Evolutionary conservation across 2,888 invertebrate genomes (phyloP), one percentile per base, ranked within the genome.

Genomic region (Oeneis ivallda): DNA sequence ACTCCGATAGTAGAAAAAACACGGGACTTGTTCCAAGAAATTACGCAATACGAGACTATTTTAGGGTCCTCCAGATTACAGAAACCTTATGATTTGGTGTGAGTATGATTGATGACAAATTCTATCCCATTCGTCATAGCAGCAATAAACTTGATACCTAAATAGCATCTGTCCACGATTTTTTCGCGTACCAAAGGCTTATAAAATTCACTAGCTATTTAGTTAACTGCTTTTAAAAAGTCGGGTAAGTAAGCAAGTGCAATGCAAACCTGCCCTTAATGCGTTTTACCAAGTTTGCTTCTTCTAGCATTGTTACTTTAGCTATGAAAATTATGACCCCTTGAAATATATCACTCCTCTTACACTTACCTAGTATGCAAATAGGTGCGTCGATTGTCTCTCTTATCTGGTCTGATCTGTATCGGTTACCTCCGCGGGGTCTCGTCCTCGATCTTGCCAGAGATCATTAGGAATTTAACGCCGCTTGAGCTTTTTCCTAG

Each of bases 41-140:
- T 68, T 66, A 50, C 60, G 64, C 50, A 62, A 67, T 66, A 66
- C 53, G 53, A 64, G 50, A 53, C 62, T 60, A 63, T 64, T 70
- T 70, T 59, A 62, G 67, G 63, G 66, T 58, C 62, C 59, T 13
- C 17, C 49, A 61, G 64, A 66, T 68, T 65, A 62, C 52, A 56
- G 71, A 72, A 72, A 66, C 71, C 71, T 64, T 72, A 70, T 39
- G 54, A 52, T 32, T 13, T 61, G n/a, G 15, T 37, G 37, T 49
- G 37, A 50, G 11, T 54, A 11, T 15, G 15, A 53, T 32, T 50
- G 32, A 54, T 39, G 37, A 10, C 17, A 37, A 41, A n/a, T 53
- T 7, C 10, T 4, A 10, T 37, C 0, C 7, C n/a, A 34, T 53
- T 11, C 49, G 9, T 47, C n/a, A 47, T 47, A 15, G 41, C 13